Evolutionary conservation across 2,888 invertebrate species (phyloP).

Genomic region (Belgica antarctica): DNA sequence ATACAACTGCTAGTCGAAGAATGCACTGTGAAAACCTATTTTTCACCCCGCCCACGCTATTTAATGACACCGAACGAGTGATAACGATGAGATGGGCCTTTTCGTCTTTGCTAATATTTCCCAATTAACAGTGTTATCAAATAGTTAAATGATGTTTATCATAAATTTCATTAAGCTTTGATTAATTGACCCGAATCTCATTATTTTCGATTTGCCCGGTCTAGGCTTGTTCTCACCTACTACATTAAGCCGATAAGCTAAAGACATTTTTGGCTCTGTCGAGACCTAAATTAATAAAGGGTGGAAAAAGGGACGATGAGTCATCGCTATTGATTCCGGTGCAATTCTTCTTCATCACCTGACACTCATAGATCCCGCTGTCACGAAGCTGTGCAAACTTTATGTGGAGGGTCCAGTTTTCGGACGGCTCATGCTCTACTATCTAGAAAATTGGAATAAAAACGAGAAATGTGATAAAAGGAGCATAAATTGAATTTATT

Average conservation of each 20-base stretch:
- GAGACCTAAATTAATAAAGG: conserved; percentile 34
- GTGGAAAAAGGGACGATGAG: background rate
- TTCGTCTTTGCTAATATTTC: conserved; percentile 12
- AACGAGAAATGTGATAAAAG: background rate
- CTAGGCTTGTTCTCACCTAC: conserved; percentile 65
- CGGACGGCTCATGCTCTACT: conserved; percentile 64
- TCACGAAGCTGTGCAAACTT: conserved; percentile 81
- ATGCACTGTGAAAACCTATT: too few relatives aligned
- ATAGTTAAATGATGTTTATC: conserved; percentile 9
- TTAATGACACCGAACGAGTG: too few relatives aligned
- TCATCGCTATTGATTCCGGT: background rate
- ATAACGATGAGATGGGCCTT: background rate
- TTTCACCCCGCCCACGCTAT: too few relatives aligned
- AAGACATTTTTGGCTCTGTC: conserved; percentile 84
- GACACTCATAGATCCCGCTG: conserved; percentile 74
- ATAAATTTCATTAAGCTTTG: conserved; percentile 20
- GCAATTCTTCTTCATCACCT: conserved; percentile 61
- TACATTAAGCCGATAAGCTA: conserved; percentile 80
- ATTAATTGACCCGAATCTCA: conserved; percentile 9
- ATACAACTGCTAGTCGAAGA: too few relatives aligned
- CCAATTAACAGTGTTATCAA: conserved; percentile 18
- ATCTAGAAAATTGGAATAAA: too few relatives aligned
- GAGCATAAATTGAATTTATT: background rate
- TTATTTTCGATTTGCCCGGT: background rate
- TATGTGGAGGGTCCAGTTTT: conserved; percentile 86